Evolutionary conservation across 2,888 invertebrate genomes (phyloP).

Genomic region (Hecatera dysodea): DNA sequence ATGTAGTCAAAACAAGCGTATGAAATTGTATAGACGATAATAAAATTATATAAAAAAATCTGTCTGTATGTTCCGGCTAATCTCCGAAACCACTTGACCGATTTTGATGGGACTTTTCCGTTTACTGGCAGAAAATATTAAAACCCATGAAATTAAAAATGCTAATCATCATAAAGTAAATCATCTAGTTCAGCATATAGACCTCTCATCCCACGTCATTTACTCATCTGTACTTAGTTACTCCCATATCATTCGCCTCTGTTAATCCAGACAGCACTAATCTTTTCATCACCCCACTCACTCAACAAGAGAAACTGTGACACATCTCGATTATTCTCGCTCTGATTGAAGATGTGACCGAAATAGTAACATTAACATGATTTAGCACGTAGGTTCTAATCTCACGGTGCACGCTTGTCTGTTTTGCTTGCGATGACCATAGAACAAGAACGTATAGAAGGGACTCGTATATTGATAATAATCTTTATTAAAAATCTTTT

Average conservation of each 20-base stretch:
- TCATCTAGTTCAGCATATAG: neutral
- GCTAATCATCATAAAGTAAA: neutral
- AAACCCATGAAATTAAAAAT: too few species aligned
- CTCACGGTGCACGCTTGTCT: slow-evolving; percentile 40
- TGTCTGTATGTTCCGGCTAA: too few species aligned
- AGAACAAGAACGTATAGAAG: slow-evolving; percentile 10
- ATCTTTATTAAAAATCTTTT: too few species aligned
- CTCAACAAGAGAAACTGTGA: slow-evolving; percentile 33
- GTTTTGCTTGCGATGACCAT: slow-evolving; percentile 16
- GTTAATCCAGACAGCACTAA: slow-evolving; percentile 8
- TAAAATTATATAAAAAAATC: too few species aligned
- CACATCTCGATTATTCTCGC: slow-evolving; percentile 51
- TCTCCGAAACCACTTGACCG: too few species aligned
- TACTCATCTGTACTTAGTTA: neutral
- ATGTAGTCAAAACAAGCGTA: too few species aligned
- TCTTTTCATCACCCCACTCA: slow-evolving; percentile 10
- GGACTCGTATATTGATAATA: neutral
- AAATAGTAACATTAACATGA: slow-evolving; percentile 58
- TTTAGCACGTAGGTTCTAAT: slow-evolving; percentile 59
- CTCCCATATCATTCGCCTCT: slow-evolving; percentile 5
- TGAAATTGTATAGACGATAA: too few species aligned
- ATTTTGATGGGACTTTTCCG: too few species aligned
- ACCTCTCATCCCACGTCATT: neutral
- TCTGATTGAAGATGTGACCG: slow-evolving; percentile 53
- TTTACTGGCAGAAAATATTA: too few species aligned